Percentiles rank a stretch among this genome's conserved stretches.
phyloP scores from a whole-genome alignment of 1,140 invertebrate genomes.

The Gryon sp. region DNA sequence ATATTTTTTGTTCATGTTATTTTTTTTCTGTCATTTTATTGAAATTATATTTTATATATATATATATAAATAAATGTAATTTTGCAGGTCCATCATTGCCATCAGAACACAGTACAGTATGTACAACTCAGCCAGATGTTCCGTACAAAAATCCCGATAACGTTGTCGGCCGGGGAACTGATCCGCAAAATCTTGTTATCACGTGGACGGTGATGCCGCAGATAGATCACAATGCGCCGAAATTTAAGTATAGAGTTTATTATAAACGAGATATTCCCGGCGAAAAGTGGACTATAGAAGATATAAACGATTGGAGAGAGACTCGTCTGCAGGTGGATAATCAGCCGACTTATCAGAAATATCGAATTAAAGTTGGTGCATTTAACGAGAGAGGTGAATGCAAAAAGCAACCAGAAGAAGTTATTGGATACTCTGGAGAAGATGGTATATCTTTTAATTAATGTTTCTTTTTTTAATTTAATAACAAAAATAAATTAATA shows the following conservation, averaged over 20 bases:
- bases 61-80: no score
- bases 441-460: no score
- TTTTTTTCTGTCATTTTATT: no score
- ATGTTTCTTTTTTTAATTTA: no score
- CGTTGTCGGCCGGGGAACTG: slow-evolving; percentile 92
- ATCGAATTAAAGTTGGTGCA: slow-evolving; percentile 94
- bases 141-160: slow-evolving; percentile 97
- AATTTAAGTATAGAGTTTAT: slow-evolving; percentile 94
- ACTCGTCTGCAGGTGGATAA: slow-evolving; percentile 86
- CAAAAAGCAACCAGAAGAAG: slow-evolving; percentile 88
- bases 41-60: no score
- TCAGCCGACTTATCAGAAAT: slow-evolving; percentile 94
- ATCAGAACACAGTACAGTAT: slow-evolving; percentile 88
- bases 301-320: slow-evolving; percentile 88
- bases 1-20: no score
- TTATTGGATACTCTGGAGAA: slow-evolving; percentile 96
- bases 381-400: slow-evolving; percentile 94
- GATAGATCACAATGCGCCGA: slow-evolving; percentile 97
- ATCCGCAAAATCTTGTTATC: slow-evolving; percentile 94
- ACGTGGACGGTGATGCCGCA: slow-evolving; percentile 97
- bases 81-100: slow-evolving; percentile 89
- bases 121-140: slow-evolving; percentile 92
- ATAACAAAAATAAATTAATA: no score
- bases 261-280: slow-evolving; percentile 90
- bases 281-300: slow-evolving; percentile 84